These are phyloP conservation scores for Amblyteles armatorius DNA, from an alignment of 2,888 invertebrate genomes.

Conservation along the genomic window DNA sequence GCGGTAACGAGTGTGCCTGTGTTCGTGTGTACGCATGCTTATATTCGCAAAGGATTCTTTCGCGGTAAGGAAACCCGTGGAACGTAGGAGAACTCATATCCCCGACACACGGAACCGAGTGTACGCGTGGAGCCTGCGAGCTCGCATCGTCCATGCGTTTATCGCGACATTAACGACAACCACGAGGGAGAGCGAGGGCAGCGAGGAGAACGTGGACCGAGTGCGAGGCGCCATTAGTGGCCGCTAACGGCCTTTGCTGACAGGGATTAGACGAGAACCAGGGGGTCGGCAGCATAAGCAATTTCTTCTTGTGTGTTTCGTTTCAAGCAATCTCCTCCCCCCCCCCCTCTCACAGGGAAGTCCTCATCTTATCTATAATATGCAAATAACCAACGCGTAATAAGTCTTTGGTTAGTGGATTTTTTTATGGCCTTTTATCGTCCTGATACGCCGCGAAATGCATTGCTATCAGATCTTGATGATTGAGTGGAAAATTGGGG, in stretches of 20 bases:
- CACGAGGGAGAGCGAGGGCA: slow-evolving; percentile 56
- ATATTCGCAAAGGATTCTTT: slow-evolving; percentile 51
- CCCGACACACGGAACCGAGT: slow-evolving; percentile 4
- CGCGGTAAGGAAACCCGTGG: slow-evolving; percentile 59
- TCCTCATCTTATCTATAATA: slow-evolving; percentile 36
- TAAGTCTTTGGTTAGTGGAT: slow-evolving; percentile 26
- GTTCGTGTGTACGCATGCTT: slow-evolving; percentile 37
- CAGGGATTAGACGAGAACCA: slow-evolving; percentile 64
- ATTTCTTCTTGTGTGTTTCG: slow-evolving; percentile 45
- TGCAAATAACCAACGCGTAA: slow-evolving; percentile 41
- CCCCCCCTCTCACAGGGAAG: not conserved
- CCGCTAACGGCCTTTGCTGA: slow-evolving; percentile 64
- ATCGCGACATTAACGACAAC: slow-evolving; percentile 66
- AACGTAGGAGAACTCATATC: slow-evolving; percentile 62
- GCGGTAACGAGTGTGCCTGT: slow-evolving; percentile 23
- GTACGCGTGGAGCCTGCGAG: slow-evolving; percentile 19
- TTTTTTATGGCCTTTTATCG: not conserved
- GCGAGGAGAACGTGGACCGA: slow-evolving; percentile 57
- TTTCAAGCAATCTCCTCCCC: slow-evolving; percentile 37
- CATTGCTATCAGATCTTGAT: too few species aligned
- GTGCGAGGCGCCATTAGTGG: slow-evolving; percentile 67
- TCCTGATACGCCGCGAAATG: too few species aligned
- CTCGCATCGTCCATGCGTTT: slow-evolving; percentile 52
- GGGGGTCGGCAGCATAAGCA: slow-evolving; percentile 45
- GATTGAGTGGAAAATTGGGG: too few species aligned